Conservation (phyloP, 2,888 invertebrate species). For the Pterobdella sp. region DNA sequence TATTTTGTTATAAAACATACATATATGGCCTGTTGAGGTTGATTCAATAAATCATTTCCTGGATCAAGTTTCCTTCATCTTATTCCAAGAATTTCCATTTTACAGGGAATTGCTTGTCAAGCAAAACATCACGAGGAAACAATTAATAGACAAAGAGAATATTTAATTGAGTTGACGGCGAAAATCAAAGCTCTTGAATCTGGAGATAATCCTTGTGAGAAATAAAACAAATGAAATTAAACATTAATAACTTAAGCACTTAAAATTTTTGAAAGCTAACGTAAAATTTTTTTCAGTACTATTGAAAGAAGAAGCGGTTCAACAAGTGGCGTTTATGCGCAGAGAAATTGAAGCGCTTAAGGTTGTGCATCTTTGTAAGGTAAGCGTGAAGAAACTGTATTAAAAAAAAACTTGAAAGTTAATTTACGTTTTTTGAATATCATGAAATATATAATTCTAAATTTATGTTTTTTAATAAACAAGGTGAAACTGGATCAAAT, state of each 20-base stretch:
- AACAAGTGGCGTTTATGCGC: conserved; percentile 49
- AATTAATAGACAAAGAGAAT: conserved; percentile 48
- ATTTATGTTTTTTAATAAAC: too few species aligned
- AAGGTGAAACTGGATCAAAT: not conserved
- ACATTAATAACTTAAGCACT: not conserved
- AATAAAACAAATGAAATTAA: not conserved
- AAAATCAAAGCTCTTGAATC: conserved; percentile 47
- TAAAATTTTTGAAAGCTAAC: not conserved
- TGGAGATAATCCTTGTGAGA: conserved; percentile 44
- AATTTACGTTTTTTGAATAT: too few species aligned
- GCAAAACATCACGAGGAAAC: conserved; percentile 50
- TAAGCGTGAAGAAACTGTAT: conserved; percentile 77
- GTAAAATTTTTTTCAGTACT: conserved; percentile 41
- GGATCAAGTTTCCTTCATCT: not conserved
- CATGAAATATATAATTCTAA: too few species aligned
- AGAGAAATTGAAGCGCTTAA: conserved; percentile 84
- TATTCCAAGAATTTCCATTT: too few species aligned
- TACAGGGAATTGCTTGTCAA: conserved; percentile 49
- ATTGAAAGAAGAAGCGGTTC: conserved; percentile 48
- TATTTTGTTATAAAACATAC: too few species aligned
- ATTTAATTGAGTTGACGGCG: conserved; percentile 47
- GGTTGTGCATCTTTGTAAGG: conserved; percentile 96
- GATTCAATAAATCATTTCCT: not conserved
- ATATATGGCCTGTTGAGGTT: not conserved
- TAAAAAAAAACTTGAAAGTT: conserved; percentile 90